These are phyloP conservation scores for Lucifuga dentata DNA, from an alignment of 2,113 vertebrate genomes.

Conservation along the genomic window DNA sequence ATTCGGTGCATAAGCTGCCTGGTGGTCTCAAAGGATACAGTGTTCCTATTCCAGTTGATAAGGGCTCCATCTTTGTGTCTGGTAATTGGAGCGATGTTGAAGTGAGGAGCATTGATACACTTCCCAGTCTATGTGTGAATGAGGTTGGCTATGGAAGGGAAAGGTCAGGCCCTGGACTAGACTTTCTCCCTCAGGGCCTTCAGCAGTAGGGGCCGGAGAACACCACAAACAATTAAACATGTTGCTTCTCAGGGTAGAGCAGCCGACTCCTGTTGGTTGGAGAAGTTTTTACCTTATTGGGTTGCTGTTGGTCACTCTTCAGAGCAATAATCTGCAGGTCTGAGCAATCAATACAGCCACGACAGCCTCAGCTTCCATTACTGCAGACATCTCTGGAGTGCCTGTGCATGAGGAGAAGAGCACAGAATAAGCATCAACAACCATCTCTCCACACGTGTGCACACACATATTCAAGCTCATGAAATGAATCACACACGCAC, in stretches of 20 bases:
- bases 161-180: conserved; percentile 83
- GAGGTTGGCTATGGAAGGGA: conserved; percentile 75
- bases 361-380: conserved; percentile 81
- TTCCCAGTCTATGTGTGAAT: conserved; percentile 81
- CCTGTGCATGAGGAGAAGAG: conserved; percentile 77
- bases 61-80: conserved; percentile 74
- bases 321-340: conserved; percentile 85
- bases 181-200: conserved; percentile 79
- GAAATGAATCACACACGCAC: conserved; percentile 15
- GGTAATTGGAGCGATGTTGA: conserved; percentile 85
- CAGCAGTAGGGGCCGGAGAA: conserved; percentile 76
- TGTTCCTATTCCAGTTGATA: conserved; percentile 65
- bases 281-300: conserved; percentile 77
- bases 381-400: conserved; percentile 72
- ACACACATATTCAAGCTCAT: conserved; percentile 71
- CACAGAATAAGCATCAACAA: conserved; percentile 65
- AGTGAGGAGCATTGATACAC: conserved; percentile 80
- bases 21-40: conserved; percentile 51
- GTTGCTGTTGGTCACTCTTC: conserved; percentile 84
- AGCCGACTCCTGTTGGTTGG: conserved; percentile 69
- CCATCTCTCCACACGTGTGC: conserved; percentile 15
- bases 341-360: conserved; percentile 82
- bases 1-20: conserved; percentile 36
- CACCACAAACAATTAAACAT: conserved; percentile 87
- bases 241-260: conserved; percentile 76